Base-by-base conservation (phyloP, 2,888 invertebrate species). In the Dicyrtoma fusca region DNA sequence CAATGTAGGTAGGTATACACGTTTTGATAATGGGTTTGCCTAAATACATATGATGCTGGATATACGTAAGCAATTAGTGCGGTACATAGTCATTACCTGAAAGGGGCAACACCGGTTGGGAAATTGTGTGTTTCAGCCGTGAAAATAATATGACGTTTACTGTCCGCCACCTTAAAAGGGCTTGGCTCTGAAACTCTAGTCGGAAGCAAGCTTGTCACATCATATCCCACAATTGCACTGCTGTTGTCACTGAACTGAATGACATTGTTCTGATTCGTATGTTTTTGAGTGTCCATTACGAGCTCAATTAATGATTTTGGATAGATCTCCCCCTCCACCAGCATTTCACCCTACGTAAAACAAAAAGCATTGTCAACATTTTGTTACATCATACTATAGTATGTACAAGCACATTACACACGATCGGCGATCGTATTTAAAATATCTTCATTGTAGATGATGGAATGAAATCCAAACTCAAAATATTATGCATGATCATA, bases 71-170 rank as follows among this genome's bases (percentile, higher is more conserved):
- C n/a, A n/a, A n/a, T n/a, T n/a, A n/a, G n/a, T n/a, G n/a, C n/a
- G n/a, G n/a, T n/a, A 8, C 34, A 34, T 34, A 34, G 8, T 47
- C 5, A 51, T 76, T 82, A 86, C 87, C 86, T 87, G 81, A 98
- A 98, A 0, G 97, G 97, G 0, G 97, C 95, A 11, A 98, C 96
- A 0, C 96, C 95, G 0, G 96, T 97, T 0, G 96, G 96, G 87
- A 98, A 98, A 83, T 98, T 98, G 84, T 99, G 98, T 0, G 98
- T 99, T 86, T 99, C 98, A 0, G 98, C 98, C 0, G 98, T 98
- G 83, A 98, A 97, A 82, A 97, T 95, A 49, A 98, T 89, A 84
- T 98, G 95, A 0, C 92, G 91, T 17, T 89, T 87, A 0, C 88
- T 86, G 13, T 85, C 82, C 57, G 87, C 84, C 57, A 86, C 81